A percentile compares a stretch with the other conserved stretches of the same genome.
phyloP scores from a whole-genome alignment of 1,140 invertebrate genomes.

The Panulirus ornatus region DNA sequence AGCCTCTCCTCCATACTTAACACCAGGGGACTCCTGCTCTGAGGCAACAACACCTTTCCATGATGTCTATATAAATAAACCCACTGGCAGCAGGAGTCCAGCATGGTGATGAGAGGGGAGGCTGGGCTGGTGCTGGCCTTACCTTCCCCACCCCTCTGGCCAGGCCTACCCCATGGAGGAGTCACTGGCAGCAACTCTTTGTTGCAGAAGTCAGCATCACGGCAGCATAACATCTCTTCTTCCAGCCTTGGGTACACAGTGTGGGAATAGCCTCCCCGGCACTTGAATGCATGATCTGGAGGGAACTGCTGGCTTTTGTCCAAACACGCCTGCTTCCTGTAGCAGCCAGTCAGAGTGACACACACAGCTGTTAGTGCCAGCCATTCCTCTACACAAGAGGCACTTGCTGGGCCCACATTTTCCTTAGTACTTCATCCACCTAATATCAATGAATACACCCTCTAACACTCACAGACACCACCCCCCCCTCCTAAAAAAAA shows the following conservation, averaged over 20 bases:
- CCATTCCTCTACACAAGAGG: constrained; percentile 41
- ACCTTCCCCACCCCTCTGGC: constrained; percentile 60
- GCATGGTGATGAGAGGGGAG: constrained; percentile 50
- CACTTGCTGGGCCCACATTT: constrained; percentile 52
- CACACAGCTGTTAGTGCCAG: constrained; percentile 55
- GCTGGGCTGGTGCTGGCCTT: constrained; percentile 65
- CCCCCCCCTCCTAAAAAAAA: too few relatives aligned
- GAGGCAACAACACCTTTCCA: background rate
- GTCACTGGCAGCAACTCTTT: constrained; percentile 4
- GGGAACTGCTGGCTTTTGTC: constrained; percentile 66
- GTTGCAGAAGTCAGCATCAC: constrained; percentile 61
- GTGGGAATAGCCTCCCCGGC: constrained; percentile 47
- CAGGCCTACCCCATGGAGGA: constrained; percentile 22
- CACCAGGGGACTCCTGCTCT: constrained; percentile 25
- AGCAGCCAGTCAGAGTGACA: constrained; percentile 56
- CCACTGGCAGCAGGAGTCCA: background rate
- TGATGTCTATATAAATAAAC: background rate
- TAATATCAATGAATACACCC: constrained; percentile 5
- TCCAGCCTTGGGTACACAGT: constrained; percentile 48
- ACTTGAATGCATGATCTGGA: constrained; percentile 53
- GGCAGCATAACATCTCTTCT: constrained; percentile 62
- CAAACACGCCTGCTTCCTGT: constrained; percentile 69
- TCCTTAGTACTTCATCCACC: constrained; percentile 37
- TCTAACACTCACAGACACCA: background rate
- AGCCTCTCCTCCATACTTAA: constrained; percentile 43